phyloP scores from a whole-genome alignment of 1,140 invertebrate genomes.

The Pseudobourletiella spinata region DNA sequence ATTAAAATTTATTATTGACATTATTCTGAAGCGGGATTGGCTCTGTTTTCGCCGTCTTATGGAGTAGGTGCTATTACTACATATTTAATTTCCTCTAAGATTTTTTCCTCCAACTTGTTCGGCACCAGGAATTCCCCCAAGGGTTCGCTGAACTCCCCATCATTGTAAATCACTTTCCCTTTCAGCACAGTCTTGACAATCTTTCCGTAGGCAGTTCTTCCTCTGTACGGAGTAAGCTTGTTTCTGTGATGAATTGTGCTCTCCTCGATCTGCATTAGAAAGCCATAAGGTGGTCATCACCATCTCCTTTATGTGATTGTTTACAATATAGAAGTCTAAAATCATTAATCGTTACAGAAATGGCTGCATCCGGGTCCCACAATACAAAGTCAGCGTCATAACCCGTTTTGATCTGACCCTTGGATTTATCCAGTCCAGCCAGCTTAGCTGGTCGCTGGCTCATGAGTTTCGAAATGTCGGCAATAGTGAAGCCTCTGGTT shows the following conservation, averaged over 20 bases:
- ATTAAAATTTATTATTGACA: too few species aligned
- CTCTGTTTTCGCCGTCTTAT: too few species aligned
- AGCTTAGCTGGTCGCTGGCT: conserved; percentile 52
- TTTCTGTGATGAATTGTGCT: conserved; percentile 50
- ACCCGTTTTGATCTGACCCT: conserved; percentile 52
- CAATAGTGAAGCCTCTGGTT: conserved; percentile 45
- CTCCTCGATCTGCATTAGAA: conserved; percentile 35
- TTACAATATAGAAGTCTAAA: too few species aligned
- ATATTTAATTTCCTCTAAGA: neutral
- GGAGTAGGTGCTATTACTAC: neutral
- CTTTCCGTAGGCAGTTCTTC: conserved; percentile 47
- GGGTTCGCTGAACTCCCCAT: conserved; percentile 42
- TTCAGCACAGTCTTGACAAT: conserved; percentile 52
- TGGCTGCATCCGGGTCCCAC: conserved; percentile 50
- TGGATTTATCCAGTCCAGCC: conserved; percentile 49
- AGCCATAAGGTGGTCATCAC: neutral
- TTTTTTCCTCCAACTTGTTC: neutral
- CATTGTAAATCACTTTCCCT: conserved; percentile 48
- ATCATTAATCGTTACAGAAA: too few species aligned
- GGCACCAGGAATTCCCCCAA: conserved; percentile 37
- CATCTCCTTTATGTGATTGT: neutral
- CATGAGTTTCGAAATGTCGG: conserved; percentile 51
- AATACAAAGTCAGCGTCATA: conserved; percentile 62
- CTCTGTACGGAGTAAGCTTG: conserved; percentile 53
- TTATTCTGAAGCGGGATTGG: neutral